Evolutionary conservation across 2,113 vertebrate species (phyloP), one percentile per base, ranked within the genome.

Genomic region (Catharus minimus): DNA sequence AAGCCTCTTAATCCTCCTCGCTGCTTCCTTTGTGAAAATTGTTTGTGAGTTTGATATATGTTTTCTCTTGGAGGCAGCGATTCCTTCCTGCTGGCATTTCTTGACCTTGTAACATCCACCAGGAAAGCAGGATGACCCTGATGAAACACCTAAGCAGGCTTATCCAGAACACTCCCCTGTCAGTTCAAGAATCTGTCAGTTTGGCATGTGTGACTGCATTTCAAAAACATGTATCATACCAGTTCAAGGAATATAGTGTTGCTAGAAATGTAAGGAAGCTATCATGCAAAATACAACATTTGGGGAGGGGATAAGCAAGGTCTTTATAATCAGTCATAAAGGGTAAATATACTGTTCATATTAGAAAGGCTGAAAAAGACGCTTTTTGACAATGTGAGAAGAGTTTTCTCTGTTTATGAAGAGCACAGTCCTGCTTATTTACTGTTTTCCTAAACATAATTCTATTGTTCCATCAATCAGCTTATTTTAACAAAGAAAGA

Each of bases 1-100:
- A 86, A 84, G 57, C 57, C 32, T 79, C 67, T 91, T 93, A 87
- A 89, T 92, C 85, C 49, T 94, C n/a, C 53, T 90, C 44, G 23
- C 43, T 39, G 50, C 49, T 43, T 89, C 44, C 33, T 83, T 77
- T 71, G 44, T 90, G 77, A 64, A 83, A 76, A 74, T 44, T 33
- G 44, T 49, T 86, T 53, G 16, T 46, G 62, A 89, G 71, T 74
- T 74, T 86, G 66, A 60, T 84, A 10, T 3, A 24, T 72, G 32
- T 66, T 93, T 91, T 93, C 30, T 61, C 41, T 69, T 68, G 66
- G 58, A 90, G 53, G 49, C 77, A 75, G 58, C 0, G 0, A 1
- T 82, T 49, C 74, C 38, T 75, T 90, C 66, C 53, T 4, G 7
- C 38, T 68, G 69, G 47, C 65, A 26, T 92, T 82, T 80, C 68